Percentiles rank a stretch among this genome's conserved stretches.
These are phyloP conservation scores for Matsumyia berberina DNA, from an alignment of 2,888 invertebrate species.

Conservation along the genomic window DNA sequence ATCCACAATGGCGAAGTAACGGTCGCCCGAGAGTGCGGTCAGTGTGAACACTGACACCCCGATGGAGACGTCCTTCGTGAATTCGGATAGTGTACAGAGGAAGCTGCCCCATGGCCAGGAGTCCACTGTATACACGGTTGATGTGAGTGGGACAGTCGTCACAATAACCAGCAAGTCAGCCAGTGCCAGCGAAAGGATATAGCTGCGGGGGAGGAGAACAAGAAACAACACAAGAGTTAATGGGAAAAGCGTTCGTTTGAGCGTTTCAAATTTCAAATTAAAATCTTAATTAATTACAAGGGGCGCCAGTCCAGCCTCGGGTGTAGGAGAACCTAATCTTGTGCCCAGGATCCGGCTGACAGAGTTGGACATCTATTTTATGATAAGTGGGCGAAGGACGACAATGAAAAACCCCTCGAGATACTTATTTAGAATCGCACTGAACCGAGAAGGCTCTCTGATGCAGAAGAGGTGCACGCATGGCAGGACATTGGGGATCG, in stretches of 20 bases:
- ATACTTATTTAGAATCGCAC: slow-evolving; percentile 1
- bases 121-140: slow-evolving; percentile 93
- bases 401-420: slow-evolving; percentile 1
- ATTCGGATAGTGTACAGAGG: slow-evolving; percentile 93
- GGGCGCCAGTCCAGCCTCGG: neutral
- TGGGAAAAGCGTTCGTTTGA: neutral
- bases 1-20: slow-evolving; percentile 96
- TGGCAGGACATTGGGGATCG: neutral
- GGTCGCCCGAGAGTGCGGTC: slow-evolving; percentile 94
- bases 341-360: neutral
- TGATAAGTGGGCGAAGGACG: neutral
- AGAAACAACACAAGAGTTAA: neutral
- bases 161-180: slow-evolving; percentile 93
- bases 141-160: slow-evolving; percentile 93
- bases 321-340: neutral
- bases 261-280: slow-evolving; percentile 26
- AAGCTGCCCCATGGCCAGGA: slow-evolving; percentile 95
- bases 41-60: slow-evolving; percentile 97
- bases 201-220: slow-evolving; percentile 85
- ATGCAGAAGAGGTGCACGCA: slow-evolving; percentile 8
- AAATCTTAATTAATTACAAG: slow-evolving; percentile 16
- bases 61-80: slow-evolving; percentile 94
- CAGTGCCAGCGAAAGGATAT: slow-evolving; percentile 91
- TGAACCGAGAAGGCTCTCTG: slow-evolving; percentile 11
- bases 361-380: slow-evolving; percentile 1